phyloP scores from a whole-genome alignment of 1,140 invertebrate species.

The Drosophila kurseongensis region DNA sequence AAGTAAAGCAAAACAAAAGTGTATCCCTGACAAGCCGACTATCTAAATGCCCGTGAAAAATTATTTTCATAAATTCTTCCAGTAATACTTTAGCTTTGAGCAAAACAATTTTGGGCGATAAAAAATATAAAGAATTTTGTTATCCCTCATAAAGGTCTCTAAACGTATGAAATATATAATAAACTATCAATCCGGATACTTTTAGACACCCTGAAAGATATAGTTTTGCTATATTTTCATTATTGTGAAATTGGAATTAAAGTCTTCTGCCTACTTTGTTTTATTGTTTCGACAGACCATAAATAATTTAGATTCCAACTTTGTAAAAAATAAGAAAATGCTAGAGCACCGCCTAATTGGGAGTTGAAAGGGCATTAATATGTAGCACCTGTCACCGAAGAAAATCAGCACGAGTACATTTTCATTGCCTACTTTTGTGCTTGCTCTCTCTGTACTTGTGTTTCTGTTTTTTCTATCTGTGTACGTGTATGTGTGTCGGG shows the following conservation, averaged over 20 bases:
- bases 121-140: too few relatives aligned
- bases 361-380: constrained; percentile 19
- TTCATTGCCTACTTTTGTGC: constrained; percentile 68
- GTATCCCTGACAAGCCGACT: neutral
- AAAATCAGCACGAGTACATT: constrained; percentile 50
- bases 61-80: neutral
- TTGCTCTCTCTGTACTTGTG: constrained; percentile 18
- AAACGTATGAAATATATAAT: too few relatives aligned
- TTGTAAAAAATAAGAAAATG: neutral
- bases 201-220: too few relatives aligned
- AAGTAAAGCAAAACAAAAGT: constrained; percentile 1
- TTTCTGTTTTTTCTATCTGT: constrained; percentile 2
- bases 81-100: too few relatives aligned
- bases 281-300: too few relatives aligned
- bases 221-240: too few relatives aligned
- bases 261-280: too few relatives aligned
- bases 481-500: constrained; percentile 32
- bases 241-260: too few relatives aligned
- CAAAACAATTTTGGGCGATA: too few relatives aligned
- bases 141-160: too few relatives aligned
- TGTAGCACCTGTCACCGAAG: constrained; percentile 41
- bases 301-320: neutral
- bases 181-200: too few relatives aligned
- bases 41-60: constrained; percentile 8
- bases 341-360: constrained; percentile 1